Evolutionary conservation across 2,113 vertebrate genomes (phyloP), one percentile per base, ranked within the genome.

Genomic region (Datnioides undecimradiatus): DNA sequence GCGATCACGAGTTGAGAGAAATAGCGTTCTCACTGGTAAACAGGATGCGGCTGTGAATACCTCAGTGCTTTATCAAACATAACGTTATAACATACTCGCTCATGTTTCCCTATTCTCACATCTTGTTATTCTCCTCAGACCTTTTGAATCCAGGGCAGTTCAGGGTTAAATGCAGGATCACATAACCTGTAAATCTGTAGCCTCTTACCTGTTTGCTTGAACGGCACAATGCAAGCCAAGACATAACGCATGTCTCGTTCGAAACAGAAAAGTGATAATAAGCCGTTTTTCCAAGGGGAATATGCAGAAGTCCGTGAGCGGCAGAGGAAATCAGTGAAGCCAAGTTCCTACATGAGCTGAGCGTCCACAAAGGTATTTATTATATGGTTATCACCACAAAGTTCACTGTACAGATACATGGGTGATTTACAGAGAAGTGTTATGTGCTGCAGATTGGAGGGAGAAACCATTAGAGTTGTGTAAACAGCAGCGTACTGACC

Each of bases 161-260:
- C 31, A 11, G 34, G 23, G 45, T 36, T 52, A 54, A 74, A 70
- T 52, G 40, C 2, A 3, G 21, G n/a, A 34, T 76, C 52, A 62
- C 27, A 6, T 40, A 33, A 5, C 19, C 41, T 51, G n/a, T n/a
- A n/a, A n/a, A 27, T 63, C 49, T 49, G 8, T 16, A 6, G 19
- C 1, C 7, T 29, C 5, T 14, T 27, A 29, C 33, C 70, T 27
- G 43, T 58, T 62, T 29, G 12, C 34, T 58, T 43, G 36, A 36
- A 25, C 48, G 54, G n/a, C 52, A 72, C 12, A 23, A 54, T 8
- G 23, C 11, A 4, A 72, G 34, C 76, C 70, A 70, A n/a, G 17
- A 58, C 25, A n/a, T 13, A 52, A 36, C 60, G 67, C 79, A 75
- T 80, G 59, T 55, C 34, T 80, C 33, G 27, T 45, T 62, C 40